A percentile compares a stretch with the other conserved stretches of the same genome.
phyloP scores from a whole-genome alignment of 2,113 vertebrate species.

The Macquaria australasica region DNA sequence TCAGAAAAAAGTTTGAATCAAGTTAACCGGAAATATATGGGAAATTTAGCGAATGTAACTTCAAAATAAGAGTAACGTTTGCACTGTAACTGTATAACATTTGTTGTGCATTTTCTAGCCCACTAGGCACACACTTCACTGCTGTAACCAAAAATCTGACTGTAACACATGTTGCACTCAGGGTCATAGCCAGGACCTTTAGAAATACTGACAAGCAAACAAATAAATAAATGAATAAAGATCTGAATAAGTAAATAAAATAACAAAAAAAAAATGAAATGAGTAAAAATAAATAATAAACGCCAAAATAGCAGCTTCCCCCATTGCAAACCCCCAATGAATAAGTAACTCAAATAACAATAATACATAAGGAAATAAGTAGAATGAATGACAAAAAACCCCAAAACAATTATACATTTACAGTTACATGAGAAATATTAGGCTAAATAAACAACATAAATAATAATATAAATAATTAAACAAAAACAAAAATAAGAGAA shows the following conservation, averaged over 20 bases:
- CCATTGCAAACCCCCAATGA: not conserved
- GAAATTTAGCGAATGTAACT: not conserved
- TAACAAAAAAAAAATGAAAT: not conserved
- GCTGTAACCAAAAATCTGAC: not conserved
- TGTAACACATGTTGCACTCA: not conserved
- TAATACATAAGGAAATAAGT: not conserved
- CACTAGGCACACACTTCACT: too few species aligned
- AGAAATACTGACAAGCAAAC: not conserved
- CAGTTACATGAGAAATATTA: not conserved
- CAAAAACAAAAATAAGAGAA: too few species aligned
- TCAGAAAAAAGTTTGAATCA: not conserved
- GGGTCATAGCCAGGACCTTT: not conserved
- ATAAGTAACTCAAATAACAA: not conserved
- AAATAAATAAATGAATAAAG: not conserved
- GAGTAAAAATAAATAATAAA: not conserved
- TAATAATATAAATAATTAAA: not conserved
- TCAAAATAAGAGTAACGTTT: slow-evolving; percentile 27
- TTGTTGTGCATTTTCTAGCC: not conserved
- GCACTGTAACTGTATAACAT: too few species aligned
- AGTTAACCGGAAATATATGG: not conserved
- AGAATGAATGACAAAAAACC: too few species aligned
- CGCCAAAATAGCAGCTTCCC: not conserved
- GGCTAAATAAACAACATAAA: not conserved
- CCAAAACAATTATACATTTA: not conserved
- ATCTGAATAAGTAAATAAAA: not conserved